A percentile compares a stretch with the other conserved stretches of the same genome.
phyloP scores from a whole-genome alignment of 2,113 vertebrate species.

The Trinectes maculatus region DNA sequence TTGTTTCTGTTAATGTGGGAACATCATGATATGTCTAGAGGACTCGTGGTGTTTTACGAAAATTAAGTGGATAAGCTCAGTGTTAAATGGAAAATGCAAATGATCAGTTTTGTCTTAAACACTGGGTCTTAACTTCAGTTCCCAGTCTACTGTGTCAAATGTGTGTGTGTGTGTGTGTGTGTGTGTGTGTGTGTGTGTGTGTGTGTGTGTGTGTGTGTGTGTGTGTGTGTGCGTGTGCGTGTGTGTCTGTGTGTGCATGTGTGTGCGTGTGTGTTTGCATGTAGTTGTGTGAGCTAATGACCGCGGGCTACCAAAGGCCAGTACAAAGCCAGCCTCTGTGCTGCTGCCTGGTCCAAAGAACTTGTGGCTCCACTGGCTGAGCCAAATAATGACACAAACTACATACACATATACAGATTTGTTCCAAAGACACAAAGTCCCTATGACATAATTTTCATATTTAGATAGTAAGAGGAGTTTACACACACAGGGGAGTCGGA shows the following conservation, averaged over 20 bases:
- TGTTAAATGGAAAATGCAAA: constrained; percentile 47
- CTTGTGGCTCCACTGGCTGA: constrained; percentile 56
- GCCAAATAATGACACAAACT: constrained; percentile 52
- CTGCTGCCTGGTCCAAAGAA: constrained; percentile 57
- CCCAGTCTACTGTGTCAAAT: constrained; percentile 22
- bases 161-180: constrained; percentile 41
- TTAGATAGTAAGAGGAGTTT: too few species aligned
- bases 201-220: constrained; percentile 38
- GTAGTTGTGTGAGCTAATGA: constrained; percentile 76
- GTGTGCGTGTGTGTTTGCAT: constrained; percentile 27
- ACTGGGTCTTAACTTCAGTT: constrained; percentile 17
- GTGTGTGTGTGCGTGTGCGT: constrained; percentile 14
- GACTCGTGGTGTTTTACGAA: constrained; percentile 31
- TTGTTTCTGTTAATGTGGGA: constrained; percentile 51
- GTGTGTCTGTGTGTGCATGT: constrained; percentile 39
- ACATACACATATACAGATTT: constrained; percentile 3
- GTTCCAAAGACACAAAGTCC: not conserved
- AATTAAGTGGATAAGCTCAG: constrained; percentile 63
- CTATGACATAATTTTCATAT: constrained; percentile 15
- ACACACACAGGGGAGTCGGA: constrained; percentile 44
- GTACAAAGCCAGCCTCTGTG: constrained; percentile 73
- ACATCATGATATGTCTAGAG: constrained; percentile 45
- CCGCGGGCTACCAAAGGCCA: constrained; percentile 52
- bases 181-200: constrained; percentile 1
- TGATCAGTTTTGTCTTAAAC: constrained; percentile 43